Evolutionary conservation across 2,113 vertebrate genomes (phyloP).

Genomic region (Apus apus): DNA sequence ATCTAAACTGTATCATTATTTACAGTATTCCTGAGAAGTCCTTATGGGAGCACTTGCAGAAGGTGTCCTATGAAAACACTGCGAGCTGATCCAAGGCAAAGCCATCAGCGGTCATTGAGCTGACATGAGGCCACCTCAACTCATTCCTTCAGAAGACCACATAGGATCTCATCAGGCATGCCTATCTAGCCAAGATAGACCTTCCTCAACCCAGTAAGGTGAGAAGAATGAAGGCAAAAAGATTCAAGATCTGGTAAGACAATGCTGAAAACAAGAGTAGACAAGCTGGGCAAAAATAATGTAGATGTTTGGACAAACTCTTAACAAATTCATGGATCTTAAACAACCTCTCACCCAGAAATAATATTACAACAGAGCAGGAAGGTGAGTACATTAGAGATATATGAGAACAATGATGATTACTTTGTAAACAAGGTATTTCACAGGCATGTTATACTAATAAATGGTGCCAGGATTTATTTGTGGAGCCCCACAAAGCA

Average conservation of each 20-base stretch:
- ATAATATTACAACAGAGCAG: neutral
- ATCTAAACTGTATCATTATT: neutral
- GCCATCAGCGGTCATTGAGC: neutral
- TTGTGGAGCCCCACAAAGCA: neutral
- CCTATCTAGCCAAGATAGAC: neutral
- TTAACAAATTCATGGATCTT: neutral
- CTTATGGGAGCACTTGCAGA: neutral
- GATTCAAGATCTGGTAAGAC: neutral
- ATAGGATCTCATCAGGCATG: fast-evolving
- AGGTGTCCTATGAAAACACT: neutral
- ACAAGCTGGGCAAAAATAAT: neutral
- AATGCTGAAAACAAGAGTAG: neutral
- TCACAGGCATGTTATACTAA: neutral
- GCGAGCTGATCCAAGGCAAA: neutral
- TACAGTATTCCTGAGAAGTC: neutral
- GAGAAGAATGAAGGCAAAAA: neutral
- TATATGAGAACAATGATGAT: neutral
- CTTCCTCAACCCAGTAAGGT: fast-evolving
- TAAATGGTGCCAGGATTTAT: neutral
- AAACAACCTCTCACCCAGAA: neutral
- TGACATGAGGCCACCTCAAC: neutral
- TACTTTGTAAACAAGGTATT: neutral
- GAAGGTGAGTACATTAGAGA: neutral
- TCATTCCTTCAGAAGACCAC: neutral
- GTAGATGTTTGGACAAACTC: neutral